A percentile compares a stretch with the other conserved stretches of the same genome.
phyloP scores from a whole-genome alignment of 2,888 invertebrate species.

The Ormyrus labotus region DNA sequence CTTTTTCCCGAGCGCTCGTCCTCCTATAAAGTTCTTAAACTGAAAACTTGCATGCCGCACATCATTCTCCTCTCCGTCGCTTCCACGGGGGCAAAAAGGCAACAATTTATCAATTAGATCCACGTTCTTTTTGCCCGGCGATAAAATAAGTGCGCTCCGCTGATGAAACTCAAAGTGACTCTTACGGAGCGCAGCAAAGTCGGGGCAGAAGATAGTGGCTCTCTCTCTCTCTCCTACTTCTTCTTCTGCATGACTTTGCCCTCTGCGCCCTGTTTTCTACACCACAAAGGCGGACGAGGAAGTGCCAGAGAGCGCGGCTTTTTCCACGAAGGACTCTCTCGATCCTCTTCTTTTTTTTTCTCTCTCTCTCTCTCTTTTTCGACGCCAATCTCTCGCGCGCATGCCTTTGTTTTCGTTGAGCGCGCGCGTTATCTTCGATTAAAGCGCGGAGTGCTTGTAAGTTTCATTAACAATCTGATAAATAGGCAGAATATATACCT shows the following conservation, averaged over 20 bases:
- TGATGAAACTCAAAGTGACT: background rate
- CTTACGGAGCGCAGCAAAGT: background rate
- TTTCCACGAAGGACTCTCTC: slow-evolving; percentile 39
- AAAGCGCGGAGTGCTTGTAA: background rate
- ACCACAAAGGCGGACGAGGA: slow-evolving; percentile 10
- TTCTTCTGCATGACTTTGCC: slow-evolving; percentile 16
- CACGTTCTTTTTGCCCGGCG: too few relatives aligned
- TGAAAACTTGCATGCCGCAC: too few relatives aligned
- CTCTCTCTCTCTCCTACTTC: too few relatives aligned
- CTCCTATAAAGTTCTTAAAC: too few relatives aligned
- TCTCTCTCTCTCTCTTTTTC: slow-evolving; percentile 3
- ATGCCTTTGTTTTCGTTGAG: slow-evolving; percentile 24
- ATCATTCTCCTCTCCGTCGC: too few relatives aligned
- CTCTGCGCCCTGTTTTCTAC: slow-evolving; percentile 15
- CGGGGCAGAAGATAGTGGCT: background rate
- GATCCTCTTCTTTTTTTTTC: background rate
- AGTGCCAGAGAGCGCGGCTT: slow-evolving; percentile 14
- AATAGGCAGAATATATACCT: background rate
- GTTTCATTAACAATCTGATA: slow-evolving; percentile 43
- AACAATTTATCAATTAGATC: too few relatives aligned
- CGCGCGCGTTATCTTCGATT: background rate
- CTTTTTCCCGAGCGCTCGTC: background rate
- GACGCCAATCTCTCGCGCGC: slow-evolving; percentile 18
- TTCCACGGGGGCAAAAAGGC: too few relatives aligned
- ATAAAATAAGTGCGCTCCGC: too few relatives aligned